Percentiles rank a stretch among this genome's conserved stretches.
Evolutionary conservation across 2,888 invertebrate species (phyloP).

Genomic region (Ornithoptera priamus): DNA sequence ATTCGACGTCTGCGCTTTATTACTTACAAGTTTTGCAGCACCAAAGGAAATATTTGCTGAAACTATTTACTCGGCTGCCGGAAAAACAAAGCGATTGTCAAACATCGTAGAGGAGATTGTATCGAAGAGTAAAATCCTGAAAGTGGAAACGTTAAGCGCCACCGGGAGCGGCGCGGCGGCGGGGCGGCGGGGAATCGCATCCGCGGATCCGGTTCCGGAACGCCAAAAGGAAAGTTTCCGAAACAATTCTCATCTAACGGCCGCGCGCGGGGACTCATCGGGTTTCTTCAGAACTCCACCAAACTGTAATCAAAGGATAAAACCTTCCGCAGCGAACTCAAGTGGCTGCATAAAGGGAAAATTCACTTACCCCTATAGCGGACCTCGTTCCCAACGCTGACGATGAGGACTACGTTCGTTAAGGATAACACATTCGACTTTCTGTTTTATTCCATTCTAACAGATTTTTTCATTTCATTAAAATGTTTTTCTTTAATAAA

Average conservation of each 20-base stretch:
- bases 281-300: conserved; percentile 48
- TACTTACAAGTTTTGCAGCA: too few relatives aligned
- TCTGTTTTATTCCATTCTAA: too few relatives aligned
- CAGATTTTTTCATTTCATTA: too few relatives aligned
- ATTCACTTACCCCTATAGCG: conserved; percentile 72
- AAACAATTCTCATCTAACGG: conserved; percentile 56
- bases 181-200: conserved; percentile 3
- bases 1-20: too few relatives aligned
- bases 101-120: conserved; percentile 10
- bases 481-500: too few relatives aligned
- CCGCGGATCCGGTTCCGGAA: conserved; percentile 23
- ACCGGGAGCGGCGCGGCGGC: conserved; percentile 7
- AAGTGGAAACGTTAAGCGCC: conserved; percentile 15
- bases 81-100: not conserved
- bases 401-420: conserved; percentile 41
- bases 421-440: conserved; percentile 36
- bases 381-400: conserved; percentile 68
- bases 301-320: conserved; percentile 70
- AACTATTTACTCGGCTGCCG: not conserved
- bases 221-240: conserved; percentile 48
- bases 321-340: conserved; percentile 62
- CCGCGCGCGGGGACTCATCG: conserved; percentile 47
- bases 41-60: too few relatives aligned
- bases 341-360: conserved; percentile 70
- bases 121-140: conserved; percentile 10